Evolutionary conservation across 2,113 vertebrate species (phyloP), one percentile per base, ranked within the genome.

Genomic region (Antidorcas marsupialis): DNA sequence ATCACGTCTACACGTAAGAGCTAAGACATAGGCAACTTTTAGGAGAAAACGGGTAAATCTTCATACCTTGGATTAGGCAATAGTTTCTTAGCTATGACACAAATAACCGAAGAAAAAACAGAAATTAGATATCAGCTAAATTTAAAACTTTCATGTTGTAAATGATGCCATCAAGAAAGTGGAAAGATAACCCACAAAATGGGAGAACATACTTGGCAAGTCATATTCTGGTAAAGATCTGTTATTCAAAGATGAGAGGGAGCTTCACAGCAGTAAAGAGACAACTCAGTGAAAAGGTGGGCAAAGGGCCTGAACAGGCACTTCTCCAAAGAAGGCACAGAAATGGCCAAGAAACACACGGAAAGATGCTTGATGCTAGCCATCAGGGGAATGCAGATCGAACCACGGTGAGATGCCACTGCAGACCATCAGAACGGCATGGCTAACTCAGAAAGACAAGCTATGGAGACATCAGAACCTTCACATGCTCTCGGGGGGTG

Each of bases 401-500:
- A 23, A 9, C 21, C 30, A 28, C 2, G 0, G 28, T 6, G 30
- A 47, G 52, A 33, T 1, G 21, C 28, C 13, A n/a, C 36, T 11
- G 3, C 47, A 0, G 2, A 7, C 8, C n/a, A 5, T 5, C 16
- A 5, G 52, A 43, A 28, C 3, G 6, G 23, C 2, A 27, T 2
- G 50, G 81, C 5, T 7, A 8, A n/a, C 4, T 9, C 13, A 59
- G 7, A 71, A 17, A 28, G 64, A 43, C 12, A 14, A 9, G 39
- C 16, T 1, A 4, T 0, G 43, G 71, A 45, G 50, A 57, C 78
- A 11, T 15, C 6, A 5, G 78, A 13, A 19, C 8, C 39, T 43
- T 15, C 19, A 6, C 1, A 0, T 0, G 5, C 39, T 47, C 45
- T 27, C 5, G 25, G 19, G 15, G 5, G 19, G 47, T 33, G n/a